phyloP scores from a whole-genome alignment of 2,797 vertebrate genomes.

The Helicolenus hilgendorfi region DNA sequence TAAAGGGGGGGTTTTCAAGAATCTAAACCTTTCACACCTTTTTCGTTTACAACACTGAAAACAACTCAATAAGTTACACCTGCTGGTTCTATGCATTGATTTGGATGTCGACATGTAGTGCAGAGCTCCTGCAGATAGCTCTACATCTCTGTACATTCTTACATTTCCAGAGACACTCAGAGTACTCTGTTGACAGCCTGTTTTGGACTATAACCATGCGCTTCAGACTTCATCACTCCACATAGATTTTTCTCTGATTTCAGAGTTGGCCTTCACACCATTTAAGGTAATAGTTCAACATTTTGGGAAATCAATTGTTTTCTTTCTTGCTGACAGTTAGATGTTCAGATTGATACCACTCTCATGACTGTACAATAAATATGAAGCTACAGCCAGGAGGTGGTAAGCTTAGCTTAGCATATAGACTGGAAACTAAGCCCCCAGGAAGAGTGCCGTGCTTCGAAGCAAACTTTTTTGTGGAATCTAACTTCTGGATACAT shows the following conservation, averaged over 20 bases:
- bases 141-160: background rate
- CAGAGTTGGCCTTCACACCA: background rate
- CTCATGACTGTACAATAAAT: background rate
- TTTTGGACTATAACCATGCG: background rate
- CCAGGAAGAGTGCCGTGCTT: too few relatives aligned
- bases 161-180: background rate
- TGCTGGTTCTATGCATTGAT: background rate
- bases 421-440: background rate
- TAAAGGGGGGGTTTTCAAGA: background rate
- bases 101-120: background rate
- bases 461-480: too few relatives aligned
- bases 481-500: too few relatives aligned
- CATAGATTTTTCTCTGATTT: background rate
- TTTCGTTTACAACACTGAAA: background rate
- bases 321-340: background rate
- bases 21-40: slow-evolving; percentile 4
- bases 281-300: background rate
- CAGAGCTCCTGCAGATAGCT: background rate
- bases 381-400: background rate
- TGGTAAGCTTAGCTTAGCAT: too few relatives aligned
- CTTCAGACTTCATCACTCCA: background rate
- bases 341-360: background rate
- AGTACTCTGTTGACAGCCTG: background rate
- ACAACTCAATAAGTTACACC: background rate
- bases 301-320: background rate